Evolutionary conservation across 2,797 vertebrate species (phyloP), one percentile per base, ranked within the genome.

Genomic region (Momotus momota): DNA sequence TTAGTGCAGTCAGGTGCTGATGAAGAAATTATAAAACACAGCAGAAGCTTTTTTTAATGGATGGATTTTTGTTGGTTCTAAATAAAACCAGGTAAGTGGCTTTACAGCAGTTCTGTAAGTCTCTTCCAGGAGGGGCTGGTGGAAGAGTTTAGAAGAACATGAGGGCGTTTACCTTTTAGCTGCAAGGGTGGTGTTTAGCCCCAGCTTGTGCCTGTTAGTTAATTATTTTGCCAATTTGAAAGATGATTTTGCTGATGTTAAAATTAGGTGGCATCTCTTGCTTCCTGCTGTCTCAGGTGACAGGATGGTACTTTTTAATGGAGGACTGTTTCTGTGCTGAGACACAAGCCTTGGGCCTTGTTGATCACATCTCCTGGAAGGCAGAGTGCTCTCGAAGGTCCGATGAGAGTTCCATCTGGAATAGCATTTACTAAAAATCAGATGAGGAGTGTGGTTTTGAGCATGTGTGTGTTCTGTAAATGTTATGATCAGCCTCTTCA

Each of bases 401-500:
- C 25, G 25, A 8, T 16, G 19, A 16, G 62, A 87, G 45, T n/a
- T 82, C 33, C 61, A 92, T 64, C 33, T 85, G 48, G 31, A 93
- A 60, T 21, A 69, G 73, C 58, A 9, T 88, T 92, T 90, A 54
- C 80, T 81, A 81, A 93, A 88, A 94, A 90, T 81, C 62, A 92
- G 66, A 83, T 45, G 14, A 91, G 67, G 75, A 81, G 64, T 77
- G 66, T 84, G 48, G 62, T 79, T 95, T 81, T 84, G 73, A 95
- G 80, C 81, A 75, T 75, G 73, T 92, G 82, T 94, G 52, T 90
- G 45, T 94, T 95, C 90, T 90, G 94, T 97, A 96, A 96, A 96
- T 97, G 95, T 97, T 96, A 90, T 96, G 94, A 97, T 96, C 90
- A 85, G 66, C 52, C 52, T 93, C 64, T 97, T 95, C 93, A 89